A percentile compares a stretch with the other conserved stretches of the same genome.
phyloP scores from a whole-genome alignment of 2,888 invertebrate species.

The Tipula lateralis region DNA sequence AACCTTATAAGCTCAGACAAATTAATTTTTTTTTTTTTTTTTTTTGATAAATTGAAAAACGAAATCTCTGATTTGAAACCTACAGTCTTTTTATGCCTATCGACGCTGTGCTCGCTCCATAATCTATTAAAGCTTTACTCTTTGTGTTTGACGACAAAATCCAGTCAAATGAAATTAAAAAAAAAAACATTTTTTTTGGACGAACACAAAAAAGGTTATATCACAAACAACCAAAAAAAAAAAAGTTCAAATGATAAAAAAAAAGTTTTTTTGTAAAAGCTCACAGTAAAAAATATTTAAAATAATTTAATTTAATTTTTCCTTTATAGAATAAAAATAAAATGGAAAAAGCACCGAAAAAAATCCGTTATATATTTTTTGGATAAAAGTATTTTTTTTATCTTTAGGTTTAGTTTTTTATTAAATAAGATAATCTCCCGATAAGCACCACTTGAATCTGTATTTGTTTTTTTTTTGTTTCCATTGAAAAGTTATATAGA shows the following conservation, averaged over 20 bases:
- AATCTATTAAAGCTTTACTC: background rate
- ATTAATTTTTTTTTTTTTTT: background rate
- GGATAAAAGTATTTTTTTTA: background rate
- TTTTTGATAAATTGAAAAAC: no score
- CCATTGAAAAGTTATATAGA: background rate
- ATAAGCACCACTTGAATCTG: background rate
- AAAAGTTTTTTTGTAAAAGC: background rate
- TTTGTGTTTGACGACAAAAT: background rate
- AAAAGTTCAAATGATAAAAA: background rate
- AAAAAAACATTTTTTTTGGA: background rate
- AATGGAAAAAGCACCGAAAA: background rate
- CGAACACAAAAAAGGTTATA: background rate
- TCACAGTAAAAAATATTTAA: background rate
- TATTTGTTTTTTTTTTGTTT: background rate
- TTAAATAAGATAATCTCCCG: background rate
- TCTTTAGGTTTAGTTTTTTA: background rate
- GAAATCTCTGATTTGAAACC: no score
- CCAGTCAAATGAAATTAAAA: background rate
- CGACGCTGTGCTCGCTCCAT: background rate
- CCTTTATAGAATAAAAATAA: background rate
- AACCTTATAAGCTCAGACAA: background rate
- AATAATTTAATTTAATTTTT: slow-evolving; percentile 1
- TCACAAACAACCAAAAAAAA: background rate
- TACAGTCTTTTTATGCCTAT: background rate
- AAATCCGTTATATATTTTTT: background rate